phyloP scores from a whole-genome alignment of 1,140 invertebrate genomes.

The Heliothis subflexa region DNA sequence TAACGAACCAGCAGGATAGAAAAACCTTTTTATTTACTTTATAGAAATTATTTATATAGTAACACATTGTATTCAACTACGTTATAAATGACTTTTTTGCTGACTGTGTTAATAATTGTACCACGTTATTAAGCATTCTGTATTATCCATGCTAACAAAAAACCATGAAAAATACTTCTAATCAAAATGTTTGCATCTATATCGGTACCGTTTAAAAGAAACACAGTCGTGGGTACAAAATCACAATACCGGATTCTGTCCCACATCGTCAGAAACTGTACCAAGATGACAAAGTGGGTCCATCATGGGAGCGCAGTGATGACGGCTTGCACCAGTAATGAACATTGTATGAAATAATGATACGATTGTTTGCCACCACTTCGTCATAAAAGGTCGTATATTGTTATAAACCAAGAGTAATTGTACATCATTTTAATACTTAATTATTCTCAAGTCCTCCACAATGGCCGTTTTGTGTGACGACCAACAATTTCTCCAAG shows the following conservation, averaged over 20 bases:
- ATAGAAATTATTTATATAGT: too few relatives aligned
- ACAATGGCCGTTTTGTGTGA: slow-evolving; percentile 2
- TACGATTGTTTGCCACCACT: slow-evolving; percentile 38
- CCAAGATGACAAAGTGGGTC: slow-evolving; percentile 52
- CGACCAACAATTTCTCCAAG: background rate
- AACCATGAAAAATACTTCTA: background rate
- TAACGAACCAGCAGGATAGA: background rate
- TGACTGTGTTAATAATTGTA: too few relatives aligned
- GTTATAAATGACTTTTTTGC: too few relatives aligned
- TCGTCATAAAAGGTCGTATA: background rate
- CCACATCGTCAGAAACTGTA: slow-evolving; percentile 44
- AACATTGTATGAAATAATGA: slow-evolving; percentile 49
- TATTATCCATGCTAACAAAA: background rate
- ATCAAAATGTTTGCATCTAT: slow-evolving; percentile 1
- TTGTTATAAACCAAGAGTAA: background rate
- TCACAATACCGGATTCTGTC: slow-evolving; percentile 44
- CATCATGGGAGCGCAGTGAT: slow-evolving; percentile 55
- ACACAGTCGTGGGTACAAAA: slow-evolving; percentile 34
- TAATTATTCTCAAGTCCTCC: background rate
- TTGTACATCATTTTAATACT: slow-evolving; percentile 1
- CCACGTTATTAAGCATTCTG: too few relatives aligned
- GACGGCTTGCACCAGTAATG: slow-evolving; percentile 30
- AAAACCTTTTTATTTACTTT: background rate
- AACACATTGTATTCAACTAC: too few relatives aligned
- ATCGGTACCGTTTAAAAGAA: slow-evolving; percentile 18